These are phyloP conservation scores for Melipona quadrifasciata DNA, from an alignment of 1,140 invertebrate genomes.

Conservation along the genomic window DNA sequence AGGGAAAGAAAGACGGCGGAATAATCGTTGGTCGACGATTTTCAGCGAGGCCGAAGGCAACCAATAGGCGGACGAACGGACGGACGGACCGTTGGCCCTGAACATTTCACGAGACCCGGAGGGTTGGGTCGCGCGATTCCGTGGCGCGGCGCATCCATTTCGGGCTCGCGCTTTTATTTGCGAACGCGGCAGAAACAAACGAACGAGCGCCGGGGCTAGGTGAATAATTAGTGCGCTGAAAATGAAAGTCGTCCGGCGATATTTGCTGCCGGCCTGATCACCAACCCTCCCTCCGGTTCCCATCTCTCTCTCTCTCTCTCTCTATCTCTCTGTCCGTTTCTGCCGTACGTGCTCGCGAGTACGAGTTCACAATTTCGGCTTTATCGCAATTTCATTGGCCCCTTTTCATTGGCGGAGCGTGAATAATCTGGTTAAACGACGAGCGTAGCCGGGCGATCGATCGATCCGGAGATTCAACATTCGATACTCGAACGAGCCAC, in stretches of 20 bases:
- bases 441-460: slow-evolving; percentile 58
- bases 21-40: not conserved
- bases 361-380: slow-evolving; percentile 67
- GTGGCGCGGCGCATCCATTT: slow-evolving; percentile 49
- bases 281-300: not conserved
- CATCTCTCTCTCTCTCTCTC: not conserved
- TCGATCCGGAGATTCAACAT: slow-evolving; percentile 57
- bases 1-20: not conserved
- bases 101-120: not conserved
- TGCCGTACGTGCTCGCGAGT: slow-evolving; percentile 39
- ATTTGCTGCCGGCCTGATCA: slow-evolving; percentile 69
- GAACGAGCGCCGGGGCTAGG: slow-evolving; percentile 65
- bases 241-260: slow-evolving; percentile 74
- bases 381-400: slow-evolving; percentile 74
- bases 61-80: not conserved
- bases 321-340: slow-evolving; percentile 8
- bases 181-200: slow-evolving; percentile 70
- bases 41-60: not conserved
- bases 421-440: slow-evolving; percentile 74
- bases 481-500: slow-evolving; percentile 46
- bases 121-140: slow-evolving; percentile 42
- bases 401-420: slow-evolving; percentile 66
- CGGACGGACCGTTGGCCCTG: not conserved
- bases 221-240: slow-evolving; percentile 75
- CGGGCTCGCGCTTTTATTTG: slow-evolving; percentile 64